Conservation (phyloP, 2,888 invertebrate species). For the Torymus texanus region DNA sequence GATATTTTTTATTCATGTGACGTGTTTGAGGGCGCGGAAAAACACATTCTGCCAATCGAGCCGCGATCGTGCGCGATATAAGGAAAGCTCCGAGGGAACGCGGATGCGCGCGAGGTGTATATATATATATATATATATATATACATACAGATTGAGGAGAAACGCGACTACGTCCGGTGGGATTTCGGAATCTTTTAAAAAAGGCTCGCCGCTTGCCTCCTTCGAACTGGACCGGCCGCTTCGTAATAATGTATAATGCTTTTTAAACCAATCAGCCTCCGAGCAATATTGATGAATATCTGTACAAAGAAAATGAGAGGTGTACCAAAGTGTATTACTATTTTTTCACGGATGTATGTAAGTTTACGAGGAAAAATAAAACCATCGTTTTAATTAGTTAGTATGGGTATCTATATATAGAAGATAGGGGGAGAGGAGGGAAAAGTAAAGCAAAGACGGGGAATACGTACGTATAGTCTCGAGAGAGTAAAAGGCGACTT, state of each 20-base stretch:
- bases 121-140: neutral
- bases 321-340: too few relatives aligned
- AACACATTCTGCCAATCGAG: conserved; percentile 71
- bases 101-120: conserved; percentile 24
- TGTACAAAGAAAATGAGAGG: too few relatives aligned
- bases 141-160: neutral
- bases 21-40: conserved; percentile 73
- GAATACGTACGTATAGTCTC: neutral
- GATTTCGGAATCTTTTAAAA: conserved; percentile 36
- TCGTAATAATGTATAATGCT: too few relatives aligned
- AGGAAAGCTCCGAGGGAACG: too few relatives aligned
- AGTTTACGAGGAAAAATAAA: too few relatives aligned
- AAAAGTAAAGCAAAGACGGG: neutral
- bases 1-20: conserved; percentile 75
- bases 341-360: too few relatives aligned
- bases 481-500: neutral
- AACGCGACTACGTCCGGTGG: conserved; percentile 18
- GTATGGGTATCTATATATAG: too few relatives aligned
- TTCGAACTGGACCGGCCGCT: too few relatives aligned
- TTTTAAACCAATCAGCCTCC: too few relatives aligned
- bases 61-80: conserved; percentile 36
- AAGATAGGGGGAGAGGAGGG: too few relatives aligned
- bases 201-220: neutral
- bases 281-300: too few relatives aligned
- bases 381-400: too few relatives aligned